phyloP scores from a whole-genome alignment of 2,888 invertebrate species.

The Julus scanicus region DNA sequence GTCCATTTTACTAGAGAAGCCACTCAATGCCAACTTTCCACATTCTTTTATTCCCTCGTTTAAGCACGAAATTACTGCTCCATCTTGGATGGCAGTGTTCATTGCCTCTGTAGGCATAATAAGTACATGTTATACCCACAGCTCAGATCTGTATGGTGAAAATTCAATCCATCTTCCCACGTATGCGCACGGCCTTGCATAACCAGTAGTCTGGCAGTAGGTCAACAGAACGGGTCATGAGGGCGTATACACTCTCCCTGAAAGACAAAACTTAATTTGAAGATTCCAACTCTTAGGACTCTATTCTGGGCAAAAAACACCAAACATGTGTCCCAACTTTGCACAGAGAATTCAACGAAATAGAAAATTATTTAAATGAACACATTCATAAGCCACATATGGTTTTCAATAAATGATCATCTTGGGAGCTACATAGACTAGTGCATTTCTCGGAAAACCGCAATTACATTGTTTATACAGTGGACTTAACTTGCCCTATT shows the following conservation, averaged over 20 bases:
- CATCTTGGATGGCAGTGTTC: not conserved
- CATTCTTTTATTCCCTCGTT: not conserved
- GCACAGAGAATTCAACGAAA: too few relatives aligned
- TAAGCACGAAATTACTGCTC: not conserved
- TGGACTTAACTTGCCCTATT: not conserved
- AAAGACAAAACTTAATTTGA: not conserved
- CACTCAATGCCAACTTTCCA: not conserved
- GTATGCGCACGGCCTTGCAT: not conserved
- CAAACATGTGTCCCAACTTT: too few relatives aligned
- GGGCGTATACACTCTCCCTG: constrained; percentile 14
- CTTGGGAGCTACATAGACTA: not conserved
- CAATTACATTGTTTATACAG: not conserved
- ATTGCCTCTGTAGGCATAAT: not conserved
- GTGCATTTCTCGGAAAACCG: not conserved
- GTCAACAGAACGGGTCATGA: constrained; percentile 10
- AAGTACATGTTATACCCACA: not conserved
- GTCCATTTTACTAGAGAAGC: not conserved
- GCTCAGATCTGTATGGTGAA: not conserved
- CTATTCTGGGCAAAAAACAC: too few relatives aligned
- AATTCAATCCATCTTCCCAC: not conserved
- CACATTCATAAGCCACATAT: not conserved
- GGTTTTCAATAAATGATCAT: not conserved
- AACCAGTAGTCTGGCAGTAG: not conserved
- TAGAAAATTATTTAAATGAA: not conserved
- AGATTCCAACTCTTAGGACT: too few relatives aligned